These are phyloP conservation scores for Platyscapa corneri DNA, from an alignment of 1,140 invertebrate species.

Conservation along the genomic window DNA sequence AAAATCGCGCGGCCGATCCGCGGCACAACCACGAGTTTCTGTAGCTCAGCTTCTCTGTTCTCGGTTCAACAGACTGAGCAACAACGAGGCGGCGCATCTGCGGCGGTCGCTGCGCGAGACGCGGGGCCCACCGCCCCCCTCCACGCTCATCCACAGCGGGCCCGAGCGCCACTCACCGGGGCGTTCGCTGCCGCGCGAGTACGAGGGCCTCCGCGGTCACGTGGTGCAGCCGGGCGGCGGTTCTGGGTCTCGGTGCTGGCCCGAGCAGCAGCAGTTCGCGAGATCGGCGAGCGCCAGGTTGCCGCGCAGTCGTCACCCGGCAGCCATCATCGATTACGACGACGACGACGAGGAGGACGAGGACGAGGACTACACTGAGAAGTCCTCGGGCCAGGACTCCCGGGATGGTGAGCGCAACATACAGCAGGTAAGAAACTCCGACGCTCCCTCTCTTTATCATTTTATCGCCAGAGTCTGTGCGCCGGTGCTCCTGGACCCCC, in stretches of 20 bases:
- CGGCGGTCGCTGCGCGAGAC: conserved; percentile 64
- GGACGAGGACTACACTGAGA: conserved; percentile 66
- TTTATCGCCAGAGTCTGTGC: too few relatives aligned
- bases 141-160: conserved; percentile 57
- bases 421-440: conserved; percentile 71
- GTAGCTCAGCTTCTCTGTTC: too few relatives aligned
- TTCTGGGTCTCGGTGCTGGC: not conserved
- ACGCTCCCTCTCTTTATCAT: too few relatives aligned
- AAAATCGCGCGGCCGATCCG: too few relatives aligned
- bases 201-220: conserved; percentile 41
- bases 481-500: too few relatives aligned
- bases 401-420: conserved; percentile 82
- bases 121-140: conserved; percentile 27
- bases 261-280: conserved; percentile 77
- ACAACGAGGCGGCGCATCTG: conserved; percentile 49
- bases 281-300: conserved; percentile 87
- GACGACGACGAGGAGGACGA: conserved; percentile 65
- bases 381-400: conserved; percentile 66
- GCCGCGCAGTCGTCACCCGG: conserved; percentile 76
- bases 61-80: not conserved
- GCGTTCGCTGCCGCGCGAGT: conserved; percentile 50
- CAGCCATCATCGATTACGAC: conserved; percentile 68
- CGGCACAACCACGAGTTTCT: too few relatives aligned
- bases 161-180: conserved; percentile 56
- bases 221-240: conserved; percentile 55